Conservation (phyloP, 2,113 vertebrate species). For the Rhinichthys klamathensis region DNA sequence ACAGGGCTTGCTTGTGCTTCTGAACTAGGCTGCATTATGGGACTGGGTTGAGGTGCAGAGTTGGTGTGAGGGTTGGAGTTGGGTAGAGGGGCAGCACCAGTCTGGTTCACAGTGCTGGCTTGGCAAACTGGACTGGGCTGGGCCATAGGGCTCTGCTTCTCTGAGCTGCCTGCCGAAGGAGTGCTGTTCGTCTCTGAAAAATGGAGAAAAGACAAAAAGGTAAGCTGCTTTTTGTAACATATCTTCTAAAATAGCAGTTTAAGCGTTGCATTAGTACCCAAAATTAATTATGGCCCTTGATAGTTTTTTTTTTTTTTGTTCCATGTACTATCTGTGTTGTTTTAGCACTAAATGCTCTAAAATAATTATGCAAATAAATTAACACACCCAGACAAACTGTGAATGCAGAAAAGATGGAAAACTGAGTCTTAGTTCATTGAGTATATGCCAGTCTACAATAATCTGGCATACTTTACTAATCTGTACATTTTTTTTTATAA, state of each 20-base stretch:
- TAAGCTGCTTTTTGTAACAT: neutral
- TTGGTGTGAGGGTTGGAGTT: slow-evolving; percentile 80
- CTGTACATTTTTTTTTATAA: neutral
- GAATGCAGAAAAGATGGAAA: too few relatives aligned
- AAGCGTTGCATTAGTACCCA: neutral
- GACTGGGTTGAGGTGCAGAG: slow-evolving; percentile 70
- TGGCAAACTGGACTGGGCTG: slow-evolving; percentile 74
- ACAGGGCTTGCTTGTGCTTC: slow-evolving; percentile 75
- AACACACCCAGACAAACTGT: neutral
- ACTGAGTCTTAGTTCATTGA: neutral
- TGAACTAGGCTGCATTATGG: slow-evolving; percentile 76
- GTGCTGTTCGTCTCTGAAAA: slow-evolving; percentile 88
- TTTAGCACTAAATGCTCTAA: neutral
- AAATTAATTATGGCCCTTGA: neutral
- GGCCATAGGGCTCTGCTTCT: slow-evolving; percentile 94
- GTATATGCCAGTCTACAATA: neutral
- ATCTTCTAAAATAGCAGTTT: neutral
- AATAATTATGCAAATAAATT: neutral
- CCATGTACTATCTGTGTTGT: neutral
- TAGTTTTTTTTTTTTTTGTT: neutral
- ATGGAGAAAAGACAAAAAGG: slow-evolving; percentile 16
- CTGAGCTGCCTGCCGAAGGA: slow-evolving; percentile 88
- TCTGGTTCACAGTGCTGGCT: slow-evolving; percentile 77
- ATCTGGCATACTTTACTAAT: neutral
- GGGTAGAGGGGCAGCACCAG: slow-evolving; percentile 69